phyloP scores from a whole-genome alignment of 2,797 vertebrate species.

The Poecilia velifera region DNA sequence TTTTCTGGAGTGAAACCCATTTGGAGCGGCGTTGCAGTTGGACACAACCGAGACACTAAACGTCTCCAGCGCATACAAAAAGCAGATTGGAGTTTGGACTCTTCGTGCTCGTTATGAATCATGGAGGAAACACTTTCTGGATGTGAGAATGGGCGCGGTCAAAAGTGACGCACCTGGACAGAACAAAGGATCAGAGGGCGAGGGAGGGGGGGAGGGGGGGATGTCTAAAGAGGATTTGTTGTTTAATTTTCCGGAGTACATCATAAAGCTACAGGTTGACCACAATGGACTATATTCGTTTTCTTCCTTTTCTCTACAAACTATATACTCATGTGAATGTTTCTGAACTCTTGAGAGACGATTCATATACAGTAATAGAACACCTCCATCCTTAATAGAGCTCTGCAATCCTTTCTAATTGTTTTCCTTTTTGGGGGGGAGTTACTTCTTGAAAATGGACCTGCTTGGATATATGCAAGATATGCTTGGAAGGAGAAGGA shows the following conservation, averaged over 20 bases:
- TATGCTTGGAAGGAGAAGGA: constrained; percentile 81
- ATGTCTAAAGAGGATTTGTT: constrained; percentile 52
- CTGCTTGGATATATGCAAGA: constrained; percentile 93
- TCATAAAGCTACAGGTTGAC: constrained; percentile 63
- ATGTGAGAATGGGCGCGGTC: constrained; percentile 23
- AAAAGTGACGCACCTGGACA: constrained; percentile 30
- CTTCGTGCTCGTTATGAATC: constrained; percentile 19
- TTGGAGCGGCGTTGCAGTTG: constrained; percentile 13
- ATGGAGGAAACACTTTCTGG: constrained; percentile 15
- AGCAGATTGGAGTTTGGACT: constrained; percentile 27
- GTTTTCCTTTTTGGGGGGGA: background rate
- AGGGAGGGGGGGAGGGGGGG: constrained; percentile 9
- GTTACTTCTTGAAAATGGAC: constrained; percentile 80
- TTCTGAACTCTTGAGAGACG: constrained; percentile 64
- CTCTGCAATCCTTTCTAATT: constrained; percentile 79
- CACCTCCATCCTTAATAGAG: constrained; percentile 83
- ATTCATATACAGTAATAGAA: constrained; percentile 80
- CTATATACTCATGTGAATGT: constrained; percentile 68
- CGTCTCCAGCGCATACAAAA: constrained; percentile 19
- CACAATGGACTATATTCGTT: constrained; percentile 53
- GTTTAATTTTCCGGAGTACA: constrained; percentile 51
- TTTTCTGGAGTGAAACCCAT: constrained; percentile 35
- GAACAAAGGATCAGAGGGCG: constrained; percentile 31
- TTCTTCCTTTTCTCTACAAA: constrained; percentile 61
- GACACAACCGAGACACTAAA: constrained; percentile 25